Evolutionary conservation across 2,113 vertebrate genomes (phyloP).

Genomic region (Hoplias malabaricus): DNA sequence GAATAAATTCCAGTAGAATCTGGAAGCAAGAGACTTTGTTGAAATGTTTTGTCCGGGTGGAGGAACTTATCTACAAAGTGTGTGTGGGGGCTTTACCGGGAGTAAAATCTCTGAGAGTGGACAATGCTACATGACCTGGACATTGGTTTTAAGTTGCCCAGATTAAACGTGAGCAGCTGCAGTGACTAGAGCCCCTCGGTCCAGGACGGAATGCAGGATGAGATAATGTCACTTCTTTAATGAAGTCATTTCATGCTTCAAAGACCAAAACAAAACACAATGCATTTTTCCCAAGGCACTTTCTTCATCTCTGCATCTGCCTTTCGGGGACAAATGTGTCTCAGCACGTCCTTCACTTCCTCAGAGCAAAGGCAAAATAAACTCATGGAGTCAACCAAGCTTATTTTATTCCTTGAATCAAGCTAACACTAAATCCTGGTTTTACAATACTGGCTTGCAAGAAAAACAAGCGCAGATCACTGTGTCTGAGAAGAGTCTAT

Average conservation of each 20-base stretch:
- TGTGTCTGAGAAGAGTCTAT: not conserved
- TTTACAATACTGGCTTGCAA: not conserved
- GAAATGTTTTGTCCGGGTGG: no score
- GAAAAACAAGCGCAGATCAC: not conserved
- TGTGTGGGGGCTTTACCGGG: no score
- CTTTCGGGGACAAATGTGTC: not conserved
- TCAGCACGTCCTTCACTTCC: not conserved
- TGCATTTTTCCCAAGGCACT: not conserved
- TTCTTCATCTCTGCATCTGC: conserved; percentile 13
- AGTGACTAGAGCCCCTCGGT: no score
- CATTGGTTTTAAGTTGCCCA: not conserved
- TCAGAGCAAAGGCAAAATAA: not conserved
- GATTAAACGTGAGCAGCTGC: not conserved
- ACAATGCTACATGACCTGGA: not conserved
- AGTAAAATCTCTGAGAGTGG: not conserved
- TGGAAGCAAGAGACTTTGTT: no score
- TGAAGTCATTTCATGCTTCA: not conserved
- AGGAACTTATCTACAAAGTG: no score
- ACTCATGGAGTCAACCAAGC: not conserved
- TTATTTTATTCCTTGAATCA: not conserved
- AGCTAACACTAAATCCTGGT: not conserved
- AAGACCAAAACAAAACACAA: no score
- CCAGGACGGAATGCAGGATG: not conserved
- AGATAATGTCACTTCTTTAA: not conserved
- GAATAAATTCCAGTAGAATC: no score